A percentile compares a stretch with the other conserved stretches of the same genome.
Evolutionary conservation across 2,888 invertebrate genomes (phyloP).

Genomic region (Drosophila lutescens): DNA sequence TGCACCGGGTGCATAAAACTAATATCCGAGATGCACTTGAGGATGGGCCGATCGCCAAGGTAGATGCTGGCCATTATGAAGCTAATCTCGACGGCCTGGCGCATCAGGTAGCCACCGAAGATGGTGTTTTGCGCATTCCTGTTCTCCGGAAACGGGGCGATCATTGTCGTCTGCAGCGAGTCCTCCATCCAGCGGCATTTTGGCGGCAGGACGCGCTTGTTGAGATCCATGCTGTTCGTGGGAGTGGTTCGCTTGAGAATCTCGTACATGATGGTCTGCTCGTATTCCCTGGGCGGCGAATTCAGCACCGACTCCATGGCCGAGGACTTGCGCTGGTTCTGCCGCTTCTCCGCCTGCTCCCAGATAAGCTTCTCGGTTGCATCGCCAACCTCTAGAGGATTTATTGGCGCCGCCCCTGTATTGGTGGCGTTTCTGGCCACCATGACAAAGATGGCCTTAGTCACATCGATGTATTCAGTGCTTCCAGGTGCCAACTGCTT

Average conservation of each 20-base stretch:
- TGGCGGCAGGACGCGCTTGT: constrained; percentile 85
- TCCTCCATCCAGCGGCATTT: constrained; percentile 88
- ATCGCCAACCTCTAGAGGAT: constrained; percentile 86
- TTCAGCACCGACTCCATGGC: constrained; percentile 86
- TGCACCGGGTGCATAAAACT: constrained; percentile 89
- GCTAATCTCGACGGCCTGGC: constrained; percentile 89
- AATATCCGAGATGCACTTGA: constrained; percentile 89
- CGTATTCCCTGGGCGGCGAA: constrained; percentile 87
- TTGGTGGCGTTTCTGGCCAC: constrained; percentile 89
- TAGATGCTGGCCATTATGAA: constrained; percentile 88
- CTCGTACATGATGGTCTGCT: constrained; percentile 88
- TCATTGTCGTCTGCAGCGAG: constrained; percentile 86
- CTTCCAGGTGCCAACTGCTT: constrained; percentile 85
- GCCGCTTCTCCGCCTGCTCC: constrained; percentile 86
- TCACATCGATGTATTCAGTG: constrained; percentile 79
- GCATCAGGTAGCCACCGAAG: constrained; percentile 93
- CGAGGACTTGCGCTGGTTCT: constrained; percentile 84
- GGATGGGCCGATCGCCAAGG: constrained; percentile 85
- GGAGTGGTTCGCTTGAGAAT: constrained; percentile 87
- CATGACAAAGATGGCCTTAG: constrained; percentile 89
- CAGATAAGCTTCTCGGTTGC: constrained; percentile 87
- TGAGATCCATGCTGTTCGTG: constrained; percentile 85
- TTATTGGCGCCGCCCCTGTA: constrained; percentile 86
- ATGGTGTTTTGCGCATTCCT: constrained; percentile 90
- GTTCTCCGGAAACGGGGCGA: constrained; percentile 87